Conservation (phyloP, 1,140 invertebrate species). For the Zaprionus inermis region DNA sequence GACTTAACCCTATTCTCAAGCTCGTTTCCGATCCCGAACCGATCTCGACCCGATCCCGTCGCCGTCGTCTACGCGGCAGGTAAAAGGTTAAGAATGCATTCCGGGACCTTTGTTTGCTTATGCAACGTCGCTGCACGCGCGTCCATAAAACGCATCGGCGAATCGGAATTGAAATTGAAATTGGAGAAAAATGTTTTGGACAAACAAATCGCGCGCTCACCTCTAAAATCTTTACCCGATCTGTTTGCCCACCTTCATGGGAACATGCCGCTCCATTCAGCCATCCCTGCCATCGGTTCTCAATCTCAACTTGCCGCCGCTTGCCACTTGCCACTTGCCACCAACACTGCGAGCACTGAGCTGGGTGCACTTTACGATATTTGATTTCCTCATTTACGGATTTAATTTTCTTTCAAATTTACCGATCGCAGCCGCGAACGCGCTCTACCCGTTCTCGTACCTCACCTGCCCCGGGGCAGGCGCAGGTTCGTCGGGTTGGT, state of each 20-base stretch:
- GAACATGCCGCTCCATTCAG: slow-evolving; percentile 32
- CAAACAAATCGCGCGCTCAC: slow-evolving; percentile 59
- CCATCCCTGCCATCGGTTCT: neutral
- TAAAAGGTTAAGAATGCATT: slow-evolving; percentile 77
- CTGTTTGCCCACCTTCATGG: slow-evolving; percentile 76
- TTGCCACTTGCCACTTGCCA: slow-evolving; percentile 59
- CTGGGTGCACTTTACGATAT: slow-evolving; percentile 75
- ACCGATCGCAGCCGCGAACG: slow-evolving; percentile 54
- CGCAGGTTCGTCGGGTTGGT: neutral
- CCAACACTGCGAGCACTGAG: slow-evolving; percentile 55
- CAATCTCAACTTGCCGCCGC: slow-evolving; percentile 52
- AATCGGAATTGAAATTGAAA: slow-evolving; percentile 68
- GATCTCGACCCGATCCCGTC: neutral
- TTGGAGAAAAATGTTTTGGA: slow-evolving; percentile 51
- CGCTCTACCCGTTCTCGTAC: slow-evolving; percentile 53
- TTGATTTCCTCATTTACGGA: slow-evolving; percentile 83
- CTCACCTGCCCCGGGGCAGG: slow-evolving; percentile 33
- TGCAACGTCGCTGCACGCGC: slow-evolving; percentile 62
- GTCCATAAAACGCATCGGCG: slow-evolving; percentile 81
- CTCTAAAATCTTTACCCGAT: slow-evolving; percentile 61
- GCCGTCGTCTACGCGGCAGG: slow-evolving; percentile 5
- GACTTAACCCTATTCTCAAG: slow-evolving; percentile 58
- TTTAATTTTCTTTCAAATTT: slow-evolving; percentile 83
- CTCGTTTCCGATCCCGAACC: slow-evolving; percentile 1
- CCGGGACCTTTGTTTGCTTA: slow-evolving; percentile 66